Base-by-base conservation (phyloP, 1,140 invertebrate species). In the Halesus radiatus region DNA sequence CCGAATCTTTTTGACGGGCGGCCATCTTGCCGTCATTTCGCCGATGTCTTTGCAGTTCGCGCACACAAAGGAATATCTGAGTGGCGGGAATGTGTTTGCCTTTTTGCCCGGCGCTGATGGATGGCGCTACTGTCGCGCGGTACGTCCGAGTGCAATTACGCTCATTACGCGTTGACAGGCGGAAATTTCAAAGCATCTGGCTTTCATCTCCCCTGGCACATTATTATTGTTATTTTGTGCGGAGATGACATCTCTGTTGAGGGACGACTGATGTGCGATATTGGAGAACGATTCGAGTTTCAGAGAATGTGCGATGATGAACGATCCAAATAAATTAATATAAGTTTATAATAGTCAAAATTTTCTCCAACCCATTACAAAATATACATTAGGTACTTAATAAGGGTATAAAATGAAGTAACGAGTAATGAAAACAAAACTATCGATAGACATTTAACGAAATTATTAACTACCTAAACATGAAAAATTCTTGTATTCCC, bases 101-200 rank as follows among this genome's bases (percentile, higher is more conserved):
- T 66, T 78, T 79, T 79, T 75, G 77, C 78, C 77, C 76, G 50
- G 68, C 32, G 73, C 70, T 82, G 81, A 82, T 82, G 76, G 81
- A 82, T 82, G 81, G 64, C 60, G 62, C 72, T 75, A 53, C 62
- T 56, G 80, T 81, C 80, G 56, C 73, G 45, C 74, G 23, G 62
- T 74, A 37, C 72, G 77, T 76, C 81, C 62, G 77, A 82, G 62
- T 78, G 81, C 81, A 82, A 82, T 82, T 82, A 82, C 72, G 26
- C 77, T 82, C 81, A 82, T 82, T 82, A 82, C 75, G 60, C 58
- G 81, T 78, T 79, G 81, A 82, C 81, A 82, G 81, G 81, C 77
- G 77, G 76, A 82, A 82, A 82, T 79, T 60, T 82, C 81, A 58
- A 64, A 79, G 76, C 81, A 79, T 82, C 81, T 74, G 76, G 52